Evolutionary conservation across 2,888 invertebrate genomes (phyloP), one percentile per base, ranked within the genome.

Genomic region (Synanthedon myopaeformis): DNA sequence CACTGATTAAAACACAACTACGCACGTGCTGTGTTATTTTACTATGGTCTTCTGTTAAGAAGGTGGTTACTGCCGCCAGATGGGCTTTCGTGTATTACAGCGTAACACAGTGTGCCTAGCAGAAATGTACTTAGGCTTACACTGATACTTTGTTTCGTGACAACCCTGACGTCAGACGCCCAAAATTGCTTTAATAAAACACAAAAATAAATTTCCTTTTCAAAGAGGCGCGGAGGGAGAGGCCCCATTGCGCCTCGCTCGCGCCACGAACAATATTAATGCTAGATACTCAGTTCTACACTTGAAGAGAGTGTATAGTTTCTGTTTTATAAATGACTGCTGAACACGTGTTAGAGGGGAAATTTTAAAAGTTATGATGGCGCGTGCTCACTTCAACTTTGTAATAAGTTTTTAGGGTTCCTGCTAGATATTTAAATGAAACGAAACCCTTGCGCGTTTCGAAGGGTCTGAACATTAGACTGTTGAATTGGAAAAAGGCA

Each of bases 161-260:
- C 64, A 70, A 58, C 72, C 74, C 70, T 72, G 63, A 52, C 52
- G 53, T 55, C 53, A 59, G 60, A 56, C 58, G 57, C 55, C 63
- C 66, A 63, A 71, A 75, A 76, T 74, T 72, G 69, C 74, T 74
- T 76, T 74, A 76, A 76, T 80, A 79, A 76, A 80, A 76, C 70
- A 69, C 65, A 66, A 72, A 73, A 74, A 75, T 77, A 76, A 74
- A 76, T 74, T 73, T 69, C 63, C 69, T 70, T 71, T 72, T 71
- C 68, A 67, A 66, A 65, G 59, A 59, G 23, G 49, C 23, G 4
- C 49, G 55, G 61, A 42, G 53, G 60, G 64, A 61, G 60, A 56
- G 56, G 53, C 55, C 10, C 35, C 35, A 10, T 23, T 35, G 35
- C 35, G 35, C 35, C 35, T 35, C 35, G 10, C 35, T 35, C 23